Evolutionary conservation across 1,140 invertebrate genomes (phyloP).

Genomic region (Stegodyphus dumicola): DNA sequence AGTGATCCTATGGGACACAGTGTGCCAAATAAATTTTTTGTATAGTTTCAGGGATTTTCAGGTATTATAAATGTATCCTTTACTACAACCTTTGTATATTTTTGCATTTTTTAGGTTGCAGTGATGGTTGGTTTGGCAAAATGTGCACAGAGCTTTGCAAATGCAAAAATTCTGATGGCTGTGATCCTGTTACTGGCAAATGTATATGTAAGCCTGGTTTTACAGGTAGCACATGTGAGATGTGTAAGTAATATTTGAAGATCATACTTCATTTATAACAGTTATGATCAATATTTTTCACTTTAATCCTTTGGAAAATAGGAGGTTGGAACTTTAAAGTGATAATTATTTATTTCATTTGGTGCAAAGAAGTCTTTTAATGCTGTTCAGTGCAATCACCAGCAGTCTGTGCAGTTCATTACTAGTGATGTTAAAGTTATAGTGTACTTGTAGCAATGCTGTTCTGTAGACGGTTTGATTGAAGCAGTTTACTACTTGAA

Average conservation of each 20-base stretch:
- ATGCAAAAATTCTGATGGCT: slow-evolving; percentile 39
- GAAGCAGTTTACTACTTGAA: too few species aligned
- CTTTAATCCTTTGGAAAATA: too few species aligned
- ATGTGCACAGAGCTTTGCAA: slow-evolving; percentile 32
- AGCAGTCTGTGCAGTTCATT: not conserved
- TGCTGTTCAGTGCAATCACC: not conserved
- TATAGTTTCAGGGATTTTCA: too few species aligned
- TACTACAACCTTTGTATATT: too few species aligned
- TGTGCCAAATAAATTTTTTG: too few species aligned
- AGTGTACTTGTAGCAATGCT: not conserved
- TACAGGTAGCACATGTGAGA: slow-evolving; percentile 49
- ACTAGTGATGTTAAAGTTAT: not conserved
- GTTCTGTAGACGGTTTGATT: too few species aligned
- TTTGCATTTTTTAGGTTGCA: slow-evolving; percentile 37
- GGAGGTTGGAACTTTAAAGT: not conserved
- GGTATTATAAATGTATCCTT: too few species aligned
- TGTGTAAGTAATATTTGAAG: slow-evolving; percentile 30
- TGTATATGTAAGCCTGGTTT: slow-evolving; percentile 58
- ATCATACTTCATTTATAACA: not conserved
- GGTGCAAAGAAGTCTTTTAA: not conserved
- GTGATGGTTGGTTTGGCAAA: slow-evolving; percentile 52
- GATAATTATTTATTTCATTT: not conserved
- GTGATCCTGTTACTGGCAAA: slow-evolving; percentile 44
- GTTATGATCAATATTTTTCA: not conserved
- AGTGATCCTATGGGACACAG: too few species aligned